Conservation (phyloP, 2,888 invertebrate species). For the Xanthostigma xanthostigma region DNA sequence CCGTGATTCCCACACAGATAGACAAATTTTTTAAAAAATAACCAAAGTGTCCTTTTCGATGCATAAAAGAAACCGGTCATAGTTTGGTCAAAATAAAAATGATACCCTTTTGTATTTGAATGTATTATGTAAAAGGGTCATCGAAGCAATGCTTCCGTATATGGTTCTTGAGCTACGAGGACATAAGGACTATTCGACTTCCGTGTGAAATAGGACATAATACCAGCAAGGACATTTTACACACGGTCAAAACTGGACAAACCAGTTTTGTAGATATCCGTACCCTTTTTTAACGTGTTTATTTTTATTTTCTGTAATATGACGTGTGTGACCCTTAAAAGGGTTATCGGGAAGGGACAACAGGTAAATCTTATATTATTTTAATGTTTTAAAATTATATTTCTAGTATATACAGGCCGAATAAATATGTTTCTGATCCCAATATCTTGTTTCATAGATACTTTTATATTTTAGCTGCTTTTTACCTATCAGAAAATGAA, state of each 20-base stretch:
- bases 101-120: background rate
- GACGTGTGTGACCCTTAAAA: no score
- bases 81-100: conserved; percentile 6
- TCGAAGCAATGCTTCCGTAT: background rate
- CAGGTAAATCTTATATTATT: no score
- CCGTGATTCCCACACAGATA: background rate
- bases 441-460: no score
- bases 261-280: conserved; percentile 3
- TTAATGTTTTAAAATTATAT: no score
- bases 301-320: no score
- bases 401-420: no score
- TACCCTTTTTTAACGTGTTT: conserved; percentile 2
- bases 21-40: background rate
- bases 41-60: background rate
- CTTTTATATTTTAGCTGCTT: no score
- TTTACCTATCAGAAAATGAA: no score
- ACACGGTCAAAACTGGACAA: conserved; percentile 8
- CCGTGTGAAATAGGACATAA: background rate
- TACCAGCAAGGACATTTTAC: background rate
- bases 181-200: background rate
- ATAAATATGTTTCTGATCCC: no score
- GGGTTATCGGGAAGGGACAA: no score
- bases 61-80: conserved; percentile 3
- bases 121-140: background rate
- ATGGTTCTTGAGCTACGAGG: background rate